phyloP scores from a whole-genome alignment of 1,140 invertebrate genomes.

The Caligus rogercresseyi region DNA sequence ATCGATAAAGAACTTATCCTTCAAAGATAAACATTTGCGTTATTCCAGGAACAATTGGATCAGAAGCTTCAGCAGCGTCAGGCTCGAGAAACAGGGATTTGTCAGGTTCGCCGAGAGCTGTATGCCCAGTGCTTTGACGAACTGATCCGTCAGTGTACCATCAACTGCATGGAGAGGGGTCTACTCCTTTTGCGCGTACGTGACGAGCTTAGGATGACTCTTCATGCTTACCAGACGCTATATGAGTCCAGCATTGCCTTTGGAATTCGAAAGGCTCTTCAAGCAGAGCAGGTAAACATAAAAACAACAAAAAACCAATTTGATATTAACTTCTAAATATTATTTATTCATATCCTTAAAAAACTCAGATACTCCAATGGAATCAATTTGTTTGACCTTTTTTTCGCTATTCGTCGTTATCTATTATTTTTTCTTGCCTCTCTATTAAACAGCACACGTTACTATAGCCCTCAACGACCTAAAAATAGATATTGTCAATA shows the following conservation, averaged over 20 bases:
- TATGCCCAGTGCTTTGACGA: conserved; percentile 93
- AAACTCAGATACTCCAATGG: too few relatives aligned
- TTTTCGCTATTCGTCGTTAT: too few relatives aligned
- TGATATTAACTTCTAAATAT: too few relatives aligned
- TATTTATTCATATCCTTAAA: too few relatives aligned
- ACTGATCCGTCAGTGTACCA: conserved; percentile 42
- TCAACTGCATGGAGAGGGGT: conserved; percentile 93
- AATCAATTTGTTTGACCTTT: too few relatives aligned
- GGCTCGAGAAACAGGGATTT: conserved; percentile 89
- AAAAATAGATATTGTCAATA: too few relatives aligned
- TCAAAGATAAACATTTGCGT: too few relatives aligned
- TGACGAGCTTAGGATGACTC: conserved; percentile 88
- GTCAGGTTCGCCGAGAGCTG: conserved; percentile 75
- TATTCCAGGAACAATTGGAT: conserved; percentile 88
- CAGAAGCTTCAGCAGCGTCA: conserved; percentile 71
- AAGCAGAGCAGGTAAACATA: conserved; percentile 38
- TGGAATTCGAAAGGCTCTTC: conserved; percentile 90
- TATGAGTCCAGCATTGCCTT: conserved; percentile 96
- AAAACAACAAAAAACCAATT: too few relatives aligned
- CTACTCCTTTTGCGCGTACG: conserved; percentile 70
- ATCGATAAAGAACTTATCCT: too few relatives aligned
- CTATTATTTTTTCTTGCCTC: too few relatives aligned
- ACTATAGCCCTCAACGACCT: too few relatives aligned
- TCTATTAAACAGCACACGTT: too few relatives aligned
- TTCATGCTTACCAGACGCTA: conserved; percentile 78